These are phyloP conservation scores for Iguana delicatissima DNA, from an alignment of 2,797 vertebrate species.

Conservation along the genomic window DNA sequence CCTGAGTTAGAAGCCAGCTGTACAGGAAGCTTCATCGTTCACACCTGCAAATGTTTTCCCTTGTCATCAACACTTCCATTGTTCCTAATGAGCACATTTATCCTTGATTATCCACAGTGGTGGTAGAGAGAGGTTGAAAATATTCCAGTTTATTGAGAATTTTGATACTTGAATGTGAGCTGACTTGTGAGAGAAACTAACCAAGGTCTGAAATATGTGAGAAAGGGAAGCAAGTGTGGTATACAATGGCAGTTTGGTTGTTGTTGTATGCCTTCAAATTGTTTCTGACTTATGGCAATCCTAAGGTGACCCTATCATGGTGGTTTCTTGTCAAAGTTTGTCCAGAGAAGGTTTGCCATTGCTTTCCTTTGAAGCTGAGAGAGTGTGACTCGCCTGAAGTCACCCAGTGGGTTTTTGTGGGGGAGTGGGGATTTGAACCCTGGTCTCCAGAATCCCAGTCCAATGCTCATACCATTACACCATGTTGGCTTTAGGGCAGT, in stretches of 20 bases:
- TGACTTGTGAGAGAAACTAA: not conserved
- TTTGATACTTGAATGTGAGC: slow-evolving; percentile 26
- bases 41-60: slow-evolving; percentile 49
- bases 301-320: too few species aligned
- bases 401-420: too few species aligned
- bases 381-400: too few species aligned
- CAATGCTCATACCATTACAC: too few species aligned
- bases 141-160: slow-evolving; percentile 30
- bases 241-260: not conserved
- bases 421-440: too few species aligned
- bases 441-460: too few species aligned
- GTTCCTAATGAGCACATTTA: slow-evolving; percentile 44
- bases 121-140: slow-evolving; percentile 28
- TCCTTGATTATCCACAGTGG: slow-evolving; percentile 19
- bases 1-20: slow-evolving; percentile 46
- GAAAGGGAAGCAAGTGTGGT: not conserved
- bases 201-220: not conserved
- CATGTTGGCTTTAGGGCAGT: not conserved
- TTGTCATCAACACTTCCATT: slow-evolving; percentile 47
- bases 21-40: slow-evolving; percentile 14
- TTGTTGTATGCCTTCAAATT: too few species aligned
- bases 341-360: too few species aligned
- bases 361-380: too few species aligned
- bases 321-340: too few species aligned
- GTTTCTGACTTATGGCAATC: too few species aligned